phyloP scores from a whole-genome alignment of 2,888 invertebrate genomes.

The Orthonychiurus folsomi region DNA sequence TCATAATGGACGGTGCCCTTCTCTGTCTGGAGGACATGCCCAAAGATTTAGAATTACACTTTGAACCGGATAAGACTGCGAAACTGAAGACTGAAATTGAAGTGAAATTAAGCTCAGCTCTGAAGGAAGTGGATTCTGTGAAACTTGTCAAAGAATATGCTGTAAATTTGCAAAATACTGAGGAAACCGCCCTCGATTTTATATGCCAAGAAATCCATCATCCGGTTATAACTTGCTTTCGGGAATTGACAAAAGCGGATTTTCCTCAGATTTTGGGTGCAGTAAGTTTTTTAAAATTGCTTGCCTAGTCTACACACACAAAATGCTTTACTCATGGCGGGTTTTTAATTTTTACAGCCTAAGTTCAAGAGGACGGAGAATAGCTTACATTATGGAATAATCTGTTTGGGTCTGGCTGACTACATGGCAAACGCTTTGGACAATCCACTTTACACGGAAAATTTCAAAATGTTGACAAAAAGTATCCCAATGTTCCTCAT shows the following conservation, averaged over 20 bases:
- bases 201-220: conserved; percentile 25
- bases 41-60: too few relatives aligned
- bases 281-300: too few relatives aligned
- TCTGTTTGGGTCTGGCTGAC: conserved; percentile 30
- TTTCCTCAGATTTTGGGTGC: background rate
- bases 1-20: too few relatives aligned
- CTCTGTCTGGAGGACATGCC: too few relatives aligned
- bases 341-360: conserved; percentile 19
- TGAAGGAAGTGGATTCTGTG: too few relatives aligned
- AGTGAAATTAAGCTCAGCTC: too few relatives aligned
- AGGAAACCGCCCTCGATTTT: conserved; percentile 25
- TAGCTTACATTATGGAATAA: conserved; percentile 24
- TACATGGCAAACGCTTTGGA: conserved; percentile 25
- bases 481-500: conserved; percentile 19
- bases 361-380: conserved; percentile 21
- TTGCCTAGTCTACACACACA: too few relatives aligned
- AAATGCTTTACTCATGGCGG: too few relatives aligned
- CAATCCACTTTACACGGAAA: conserved; percentile 31
- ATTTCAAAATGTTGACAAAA: conserved; percentile 16
- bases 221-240: conserved; percentile 32
- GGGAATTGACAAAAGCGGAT: conserved; percentile 23
- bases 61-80: too few relatives aligned
- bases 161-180: too few relatives aligned
- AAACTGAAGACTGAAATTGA: too few relatives aligned
- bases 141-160: too few relatives aligned